Evolutionary conservation across 2,113 vertebrate species (phyloP), one percentile per base, ranked within the genome.

Genomic region (Rhea americana): DNA sequence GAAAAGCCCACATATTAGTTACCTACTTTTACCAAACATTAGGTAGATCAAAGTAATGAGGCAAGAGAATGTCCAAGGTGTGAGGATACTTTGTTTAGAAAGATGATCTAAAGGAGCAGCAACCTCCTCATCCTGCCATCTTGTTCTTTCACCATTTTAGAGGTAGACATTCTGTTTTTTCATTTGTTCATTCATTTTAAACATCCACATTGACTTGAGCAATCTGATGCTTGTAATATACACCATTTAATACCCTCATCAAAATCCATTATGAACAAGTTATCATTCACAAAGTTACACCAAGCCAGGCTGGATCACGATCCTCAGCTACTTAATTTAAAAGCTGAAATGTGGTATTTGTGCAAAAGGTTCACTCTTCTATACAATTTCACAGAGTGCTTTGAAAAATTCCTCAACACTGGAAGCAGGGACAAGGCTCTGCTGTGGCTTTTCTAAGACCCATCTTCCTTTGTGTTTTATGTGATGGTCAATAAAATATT

Each of bases 41-140:
- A 37, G 3, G 1, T 5, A 35, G 3, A 53, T 56, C 20, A 56
- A 10, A 73, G 7, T 30, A 70, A 39, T 7, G 28, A 83, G 43
- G 11, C 16, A 53, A 4, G 1, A 43, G 16, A 22, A 5, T 8
- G 1, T 17, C 2, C 7, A 74, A 74, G 2, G 1, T 28, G 4
- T n/a, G 39, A 16, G 5, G 73, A 59, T 15, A 30, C 5, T 51
- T 1, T 0, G 3, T 63, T 73, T 81, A 17, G 20, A 67, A 67
- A 28, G 4, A 41, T 55, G 9, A 1, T 9, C 25, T 75, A 47
- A 18, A 73, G 26, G 61, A 66, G 4, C 21, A 50, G 2, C 10
- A 59, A 13, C 25, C 13, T 43, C 30, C 17, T 72, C 18, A 1
- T 4, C 15, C 9, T 13, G 13, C 8, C 11, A 0, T 7, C 1